Percentiles rank a stretch among this genome's conserved stretches.
These are phyloP conservation scores for Idaea dimidiata DNA, from an alignment of 2,888 invertebrate species.

Conservation along the genomic window DNA sequence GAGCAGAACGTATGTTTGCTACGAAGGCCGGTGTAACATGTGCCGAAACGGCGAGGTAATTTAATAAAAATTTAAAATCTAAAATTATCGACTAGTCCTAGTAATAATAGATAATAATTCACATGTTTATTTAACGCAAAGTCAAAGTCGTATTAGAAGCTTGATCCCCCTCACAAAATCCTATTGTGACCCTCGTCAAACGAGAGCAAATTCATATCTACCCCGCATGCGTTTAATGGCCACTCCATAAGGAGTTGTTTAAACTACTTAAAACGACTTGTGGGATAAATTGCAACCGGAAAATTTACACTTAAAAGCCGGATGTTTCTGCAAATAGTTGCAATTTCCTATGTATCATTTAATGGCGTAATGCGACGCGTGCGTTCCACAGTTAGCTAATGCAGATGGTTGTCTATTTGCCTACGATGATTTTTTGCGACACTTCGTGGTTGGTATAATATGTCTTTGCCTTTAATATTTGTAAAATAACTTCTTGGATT, in stretches of 20 bases:
- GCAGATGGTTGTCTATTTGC: conserved; percentile 32
- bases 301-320: conserved; percentile 79
- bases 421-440: conserved; percentile 45
- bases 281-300: conserved; percentile 74
- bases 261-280: conserved; percentile 34
- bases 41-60: too few relatives aligned
- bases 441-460: conserved; percentile 9
- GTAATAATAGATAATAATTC: neutral
- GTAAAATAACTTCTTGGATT: neutral
- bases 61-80: too few relatives aligned
- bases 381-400: conserved; percentile 24
- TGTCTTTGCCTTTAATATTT: neutral
- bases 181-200: conserved; percentile 17
- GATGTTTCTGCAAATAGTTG: conserved; percentile 69
- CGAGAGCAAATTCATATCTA: conserved; percentile 29
- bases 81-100: too few relatives aligned
- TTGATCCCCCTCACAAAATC: neutral
- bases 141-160: neutral
- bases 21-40: too few relatives aligned
- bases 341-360: conserved; percentile 72
- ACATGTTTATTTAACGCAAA: neutral
- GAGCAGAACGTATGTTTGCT: too few relatives aligned
- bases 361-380: conserved; percentile 57
- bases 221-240: conserved; percentile 35
- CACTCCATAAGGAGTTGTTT: conserved; percentile 40